These are phyloP conservation scores for Spongia lamella DNA, from an alignment of 37 sponge, comb jelly and placozoan genomes.

Conservation along the genomic window DNA sequence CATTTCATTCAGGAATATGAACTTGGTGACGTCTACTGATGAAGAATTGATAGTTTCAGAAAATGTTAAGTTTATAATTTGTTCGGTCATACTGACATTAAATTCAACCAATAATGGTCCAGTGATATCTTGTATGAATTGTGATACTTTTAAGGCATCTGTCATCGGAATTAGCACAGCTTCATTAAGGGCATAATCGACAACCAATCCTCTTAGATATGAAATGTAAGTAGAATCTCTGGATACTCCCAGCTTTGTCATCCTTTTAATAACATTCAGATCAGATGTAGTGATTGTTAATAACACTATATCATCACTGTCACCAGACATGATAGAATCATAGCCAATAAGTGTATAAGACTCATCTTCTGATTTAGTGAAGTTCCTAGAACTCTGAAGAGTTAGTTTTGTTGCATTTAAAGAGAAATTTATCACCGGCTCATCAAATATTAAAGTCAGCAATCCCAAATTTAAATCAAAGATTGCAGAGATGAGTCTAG, in stretches of 20 bases:
- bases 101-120: slow-evolving; percentile 61
- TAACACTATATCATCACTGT: slow-evolving; percentile 12
- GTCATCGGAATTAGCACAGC: slow-evolving; percentile 42
- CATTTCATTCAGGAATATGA: slow-evolving; percentile 72
- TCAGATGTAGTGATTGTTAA: slow-evolving; percentile 57
- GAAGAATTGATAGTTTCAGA: slow-evolving; percentile 80
- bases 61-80: slow-evolving; percentile 61
- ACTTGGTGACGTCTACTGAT: slow-evolving; percentile 74
- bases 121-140: slow-evolving; percentile 58
- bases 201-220: slow-evolving; percentile 51
- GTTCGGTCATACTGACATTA: slow-evolving; percentile 51
- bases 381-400: slow-evolving; percentile 60
- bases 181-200: slow-evolving; percentile 72
- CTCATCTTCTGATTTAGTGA: slow-evolving; percentile 28
- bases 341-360: slow-evolving; percentile 56
- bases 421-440: slow-evolving; percentile 52
- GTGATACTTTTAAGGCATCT: slow-evolving; percentile 11
- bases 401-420: slow-evolving; percentile 41
- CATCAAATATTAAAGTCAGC: slow-evolving; percentile 57
- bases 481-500: slow-evolving; percentile 27
- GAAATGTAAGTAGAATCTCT: slow-evolving; percentile 60
- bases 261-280: slow-evolving; percentile 68
- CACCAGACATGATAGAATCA: neutral
- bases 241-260: slow-evolving; percentile 54
- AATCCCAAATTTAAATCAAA: slow-evolving; percentile 69